A percentile compares a stretch with the other conserved stretches of the same genome.
Conservation (phyloP, 2,113 vertebrate genomes). For the Chloropsis hardwickii region DNA sequence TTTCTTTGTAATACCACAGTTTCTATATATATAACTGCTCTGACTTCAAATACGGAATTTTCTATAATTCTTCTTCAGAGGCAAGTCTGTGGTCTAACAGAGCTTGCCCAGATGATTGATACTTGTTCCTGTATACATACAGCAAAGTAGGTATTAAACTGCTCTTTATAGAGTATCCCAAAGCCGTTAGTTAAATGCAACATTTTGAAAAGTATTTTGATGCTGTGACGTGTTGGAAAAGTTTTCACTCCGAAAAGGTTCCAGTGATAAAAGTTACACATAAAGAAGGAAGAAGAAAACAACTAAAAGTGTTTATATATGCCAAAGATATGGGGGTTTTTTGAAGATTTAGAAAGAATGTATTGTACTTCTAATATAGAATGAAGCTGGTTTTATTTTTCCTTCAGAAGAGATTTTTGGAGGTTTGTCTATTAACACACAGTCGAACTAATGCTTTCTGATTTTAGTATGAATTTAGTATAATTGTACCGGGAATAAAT, state of each 20-base stretch:
- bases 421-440: not conserved
- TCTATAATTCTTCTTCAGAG: not conserved
- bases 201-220: not conserved
- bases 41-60: not conserved
- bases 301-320: not conserved
- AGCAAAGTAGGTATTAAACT: not conserved
- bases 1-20: not conserved
- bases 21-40: not conserved
- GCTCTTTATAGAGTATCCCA: not conserved
- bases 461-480: not conserved
- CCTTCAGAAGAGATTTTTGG: not conserved
- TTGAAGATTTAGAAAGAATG: not conserved
- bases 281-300: not conserved
- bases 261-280: not conserved
- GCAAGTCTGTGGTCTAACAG: not conserved
- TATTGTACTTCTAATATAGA: not conserved
- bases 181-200: not conserved
- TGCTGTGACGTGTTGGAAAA: not conserved
- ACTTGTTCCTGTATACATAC: not conserved
- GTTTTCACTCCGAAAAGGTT: not conserved
- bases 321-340: not conserved
- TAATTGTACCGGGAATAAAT: not conserved
- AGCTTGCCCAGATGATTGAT: not conserved
- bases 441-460: not conserved
- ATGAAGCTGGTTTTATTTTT: not conserved